Conservation (phyloP, 2,113 vertebrate genomes). For the Gorsachius goisagi region DNA sequence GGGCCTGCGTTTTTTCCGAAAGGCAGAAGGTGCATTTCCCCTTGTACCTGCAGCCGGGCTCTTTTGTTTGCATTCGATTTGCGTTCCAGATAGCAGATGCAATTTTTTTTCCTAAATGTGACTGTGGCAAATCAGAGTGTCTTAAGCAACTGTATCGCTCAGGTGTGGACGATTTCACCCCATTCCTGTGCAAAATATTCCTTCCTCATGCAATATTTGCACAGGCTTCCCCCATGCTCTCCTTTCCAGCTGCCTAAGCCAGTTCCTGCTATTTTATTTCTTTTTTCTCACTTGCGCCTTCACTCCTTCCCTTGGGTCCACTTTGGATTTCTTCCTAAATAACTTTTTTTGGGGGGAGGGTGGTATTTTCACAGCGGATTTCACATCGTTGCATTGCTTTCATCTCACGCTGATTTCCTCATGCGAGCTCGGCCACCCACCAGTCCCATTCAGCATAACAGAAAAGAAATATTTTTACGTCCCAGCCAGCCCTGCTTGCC, state of each 20-base stretch:
- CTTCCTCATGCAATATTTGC: not conserved
- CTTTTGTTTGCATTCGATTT: not conserved
- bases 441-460: not conserved
- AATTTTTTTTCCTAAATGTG: not conserved
- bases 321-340: not conserved
- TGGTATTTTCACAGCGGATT: not conserved
- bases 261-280: not conserved
- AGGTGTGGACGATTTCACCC: not conserved
- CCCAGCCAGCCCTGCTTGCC: not conserved
- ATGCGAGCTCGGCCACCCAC: not conserved
- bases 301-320: not conserved
- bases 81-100: not conserved
- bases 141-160: rapidly evolving
- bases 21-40: not conserved
- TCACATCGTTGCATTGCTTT: not conserved
- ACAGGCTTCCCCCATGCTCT: not conserved
- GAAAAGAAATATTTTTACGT: not conserved
- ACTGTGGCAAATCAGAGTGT: not conserved
- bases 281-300: not conserved
- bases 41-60: not conserved
- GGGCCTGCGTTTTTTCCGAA: rapidly evolving
- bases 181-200: not conserved
- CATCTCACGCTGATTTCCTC: not conserved
- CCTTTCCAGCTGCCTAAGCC: not conserved
- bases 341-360: not conserved